Evolutionary conservation across 2,113 vertebrate genomes (phyloP).

Genomic region (Halcyon malimbica): DNA sequence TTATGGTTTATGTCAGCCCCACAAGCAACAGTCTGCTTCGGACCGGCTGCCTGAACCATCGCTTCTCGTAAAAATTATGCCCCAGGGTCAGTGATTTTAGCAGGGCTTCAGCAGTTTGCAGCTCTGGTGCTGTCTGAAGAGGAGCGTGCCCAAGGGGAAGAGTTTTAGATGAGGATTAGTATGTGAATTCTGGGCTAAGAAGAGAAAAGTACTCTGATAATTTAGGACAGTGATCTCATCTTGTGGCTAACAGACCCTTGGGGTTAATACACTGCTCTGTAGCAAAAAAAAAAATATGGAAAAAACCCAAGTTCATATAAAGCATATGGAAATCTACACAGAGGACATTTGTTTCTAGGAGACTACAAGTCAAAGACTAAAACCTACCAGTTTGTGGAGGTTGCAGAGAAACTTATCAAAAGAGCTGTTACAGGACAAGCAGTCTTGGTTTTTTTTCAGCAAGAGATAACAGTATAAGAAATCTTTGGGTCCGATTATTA

Average conservation of each 20-base stretch:
- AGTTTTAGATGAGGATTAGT: neutral
- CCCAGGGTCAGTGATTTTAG: neutral
- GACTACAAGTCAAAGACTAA: neutral
- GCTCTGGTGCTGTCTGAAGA: neutral
- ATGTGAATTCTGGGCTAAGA: neutral
- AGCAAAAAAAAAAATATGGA: neutral
- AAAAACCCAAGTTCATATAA: neutral
- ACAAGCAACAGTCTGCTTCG: rapidly evolving
- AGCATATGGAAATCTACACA: neutral
- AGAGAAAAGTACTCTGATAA: neutral
- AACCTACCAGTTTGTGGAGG: neutral
- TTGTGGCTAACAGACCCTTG: neutral
- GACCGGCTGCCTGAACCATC: neutral
- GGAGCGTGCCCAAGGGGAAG: neutral
- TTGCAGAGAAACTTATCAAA: neutral
- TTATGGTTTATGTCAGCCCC: neutral
- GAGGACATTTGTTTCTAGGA: neutral
- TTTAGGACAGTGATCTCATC: neutral
- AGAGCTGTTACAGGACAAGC: neutral
- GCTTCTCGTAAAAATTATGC: neutral
- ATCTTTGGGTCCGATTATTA: neutral
- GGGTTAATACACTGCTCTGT: neutral
- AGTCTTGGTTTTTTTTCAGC: neutral
- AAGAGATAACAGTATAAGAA: neutral
- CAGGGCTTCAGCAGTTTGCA: neutral